Base-by-base conservation (phyloP, 2,113 vertebrate genomes). In the Leptobrachium ailaonicum region DNA sequence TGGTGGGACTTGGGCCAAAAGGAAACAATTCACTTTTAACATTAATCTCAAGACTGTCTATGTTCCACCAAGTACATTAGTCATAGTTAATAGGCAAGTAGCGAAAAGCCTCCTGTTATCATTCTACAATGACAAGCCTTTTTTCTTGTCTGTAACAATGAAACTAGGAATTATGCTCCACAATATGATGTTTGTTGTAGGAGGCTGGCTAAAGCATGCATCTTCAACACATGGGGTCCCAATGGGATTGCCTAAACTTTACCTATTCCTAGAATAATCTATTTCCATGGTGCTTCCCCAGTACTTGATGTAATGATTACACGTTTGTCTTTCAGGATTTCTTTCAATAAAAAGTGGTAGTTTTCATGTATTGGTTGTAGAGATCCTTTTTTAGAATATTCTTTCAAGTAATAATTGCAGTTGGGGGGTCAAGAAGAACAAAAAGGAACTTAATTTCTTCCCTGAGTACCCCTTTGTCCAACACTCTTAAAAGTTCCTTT, bases 1-100 rank as follows among this genome's bases (percentile, higher is more conserved):
- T 40, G 6, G 42, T 67, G 40, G 41, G 68, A 73, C 14, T 32
- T 13, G 10, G 14, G 78, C 78, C 78, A 80, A 74, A 42, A 62
- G 63, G 63, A 74, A 80, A 68, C 78, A 80, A 67, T 67, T 43
- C 4, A 45, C 62, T 66, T 73, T 74, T 73, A 47, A 68, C 50
- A 41, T 73, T 71, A 47, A 6, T 63, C 76, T 20, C 67, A 47
- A 41, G 10, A 62, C 54, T 71, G 76, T 62, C 76, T 78, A 56
- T 43, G 54, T 78, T 71, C 60, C 54, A 58, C 20, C 45, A 66
- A 66, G 42, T 50, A 58, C 66, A 11, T 71, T 47, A 20, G 53
- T 12, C 67, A 71, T 70, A 70, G 53, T 78, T 71, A 70, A 67
- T 41, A 78, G 56, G 42, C 68, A 2, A 69, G 66, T 2, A 58